phyloP scores from a whole-genome alignment of 2,888 invertebrate species.

The Xestia rhomboidea region DNA sequence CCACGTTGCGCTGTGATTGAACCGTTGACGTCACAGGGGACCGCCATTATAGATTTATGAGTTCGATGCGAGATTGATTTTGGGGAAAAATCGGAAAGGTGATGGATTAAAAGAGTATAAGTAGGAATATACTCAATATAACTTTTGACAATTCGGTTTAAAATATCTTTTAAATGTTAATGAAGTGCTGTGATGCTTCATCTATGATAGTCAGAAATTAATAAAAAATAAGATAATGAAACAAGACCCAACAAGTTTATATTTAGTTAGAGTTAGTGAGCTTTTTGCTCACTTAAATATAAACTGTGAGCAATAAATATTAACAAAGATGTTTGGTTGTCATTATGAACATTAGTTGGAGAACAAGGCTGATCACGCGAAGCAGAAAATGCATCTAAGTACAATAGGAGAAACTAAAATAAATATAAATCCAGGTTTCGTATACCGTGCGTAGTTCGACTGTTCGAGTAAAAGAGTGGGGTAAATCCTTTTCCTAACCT shows the following conservation, averaged over 20 bases:
- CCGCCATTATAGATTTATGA: slow-evolving; percentile 12
- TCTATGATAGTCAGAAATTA: no score
- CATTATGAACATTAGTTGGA: background rate
- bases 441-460: background rate
- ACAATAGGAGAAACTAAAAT: background rate
- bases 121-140: no score
- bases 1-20: slow-evolving; percentile 17
- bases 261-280: background rate
- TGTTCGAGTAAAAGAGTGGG: no score
- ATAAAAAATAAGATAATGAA: no score
- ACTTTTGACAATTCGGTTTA: background rate
- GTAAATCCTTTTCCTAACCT: no score
- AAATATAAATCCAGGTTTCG: background rate
- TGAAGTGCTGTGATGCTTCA: no score
- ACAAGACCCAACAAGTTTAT: background rate
- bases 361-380: background rate
- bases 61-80: background rate
- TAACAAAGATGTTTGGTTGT: no score
- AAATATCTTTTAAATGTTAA: background rate
- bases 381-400: no score
- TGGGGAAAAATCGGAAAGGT: background rate
- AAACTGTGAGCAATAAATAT: no score
- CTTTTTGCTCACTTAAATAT: no score
- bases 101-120: background rate
- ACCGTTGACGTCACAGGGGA: slow-evolving; percentile 20